A percentile compares a stretch with the other conserved stretches of the same genome.
These are phyloP conservation scores for Argynnis bischoffii DNA, from an alignment of 2,888 invertebrate species.

Conservation along the genomic window DNA sequence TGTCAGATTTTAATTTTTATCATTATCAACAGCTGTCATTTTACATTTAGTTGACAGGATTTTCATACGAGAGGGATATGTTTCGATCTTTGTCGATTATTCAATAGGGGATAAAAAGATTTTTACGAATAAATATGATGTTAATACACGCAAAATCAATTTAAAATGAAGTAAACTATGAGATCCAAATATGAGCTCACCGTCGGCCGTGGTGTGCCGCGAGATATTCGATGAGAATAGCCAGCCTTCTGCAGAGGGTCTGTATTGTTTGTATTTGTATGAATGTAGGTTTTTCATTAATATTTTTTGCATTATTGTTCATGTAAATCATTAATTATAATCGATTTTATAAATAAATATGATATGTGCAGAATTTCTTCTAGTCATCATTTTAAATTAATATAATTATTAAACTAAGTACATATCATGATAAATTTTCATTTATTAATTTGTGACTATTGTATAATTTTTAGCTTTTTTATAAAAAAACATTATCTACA, in stretches of 20 bases:
- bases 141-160: slow-evolving; percentile 28
- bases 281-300: slow-evolving; percentile 14
- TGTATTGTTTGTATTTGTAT: slow-evolving; percentile 54
- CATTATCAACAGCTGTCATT: slow-evolving; percentile 21
- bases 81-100: slow-evolving; percentile 31
- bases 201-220: slow-evolving; percentile 86
- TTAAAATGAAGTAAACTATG: slow-evolving; percentile 56
- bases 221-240: slow-evolving; percentile 93
- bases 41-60: slow-evolving; percentile 34
- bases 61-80: slow-evolving; percentile 27
- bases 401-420: too few species aligned
- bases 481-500: too few species aligned
- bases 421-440: too few species aligned
- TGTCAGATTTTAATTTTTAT: slow-evolving; percentile 6
- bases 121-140: slow-evolving; percentile 22
- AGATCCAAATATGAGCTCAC: slow-evolving; percentile 64
- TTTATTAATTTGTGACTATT: too few species aligned
- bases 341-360: neutral
- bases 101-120: slow-evolving; percentile 35
- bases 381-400: too few species aligned
- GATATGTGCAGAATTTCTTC: too few species aligned
- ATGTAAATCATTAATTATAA: neutral
- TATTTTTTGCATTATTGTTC: neutral
- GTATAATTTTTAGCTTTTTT: too few species aligned
- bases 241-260: slow-evolving; percentile 91